Evolutionary conservation across 1,140 invertebrate genomes (phyloP).

Genomic region (Gonatopus flavifemur): DNA sequence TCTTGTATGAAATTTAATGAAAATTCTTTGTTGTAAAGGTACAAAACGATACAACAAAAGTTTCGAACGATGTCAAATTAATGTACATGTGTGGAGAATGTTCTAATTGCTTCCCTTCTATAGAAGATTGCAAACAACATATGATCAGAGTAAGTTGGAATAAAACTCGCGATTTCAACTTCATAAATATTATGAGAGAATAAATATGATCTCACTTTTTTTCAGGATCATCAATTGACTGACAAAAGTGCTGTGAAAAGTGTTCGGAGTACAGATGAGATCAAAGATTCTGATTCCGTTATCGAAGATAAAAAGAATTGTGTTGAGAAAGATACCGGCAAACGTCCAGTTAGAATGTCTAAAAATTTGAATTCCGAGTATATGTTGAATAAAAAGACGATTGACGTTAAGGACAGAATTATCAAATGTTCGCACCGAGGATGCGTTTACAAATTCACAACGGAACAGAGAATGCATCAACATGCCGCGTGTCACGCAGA

Average conservation of each 20-base stretch:
- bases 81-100: conserved; percentile 59
- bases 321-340: conserved; percentile 19
- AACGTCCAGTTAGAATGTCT: conserved; percentile 26
- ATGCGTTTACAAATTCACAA: conserved; percentile 59
- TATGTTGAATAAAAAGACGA: conserved; percentile 32
- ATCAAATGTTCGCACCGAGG: conserved; percentile 55
- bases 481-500: conserved; percentile 59
- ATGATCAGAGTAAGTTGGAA: conserved; percentile 52
- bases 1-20: conserved; percentile 1
- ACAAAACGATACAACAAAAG: conserved; percentile 27
- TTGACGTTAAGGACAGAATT: conserved; percentile 41
- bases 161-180: conserved; percentile 30
- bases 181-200: background rate
- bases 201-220: conserved; percentile 6
- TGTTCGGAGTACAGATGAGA: conserved; percentile 21
- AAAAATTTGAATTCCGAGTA: conserved; percentile 28
- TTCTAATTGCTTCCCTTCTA: conserved; percentile 54
- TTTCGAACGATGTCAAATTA: conserved; percentile 36
- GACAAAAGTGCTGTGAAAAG: conserved; percentile 27
- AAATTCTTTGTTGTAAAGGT: conserved; percentile 16
- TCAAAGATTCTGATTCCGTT: conserved; percentile 15
- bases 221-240: conserved; percentile 42
- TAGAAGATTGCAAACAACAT: conserved; percentile 57
- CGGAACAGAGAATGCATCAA: conserved; percentile 50
- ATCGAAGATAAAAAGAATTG: conserved; percentile 9